phyloP scores from a whole-genome alignment of 2,113 vertebrate species.

The Phaethornis superciliosus region DNA sequence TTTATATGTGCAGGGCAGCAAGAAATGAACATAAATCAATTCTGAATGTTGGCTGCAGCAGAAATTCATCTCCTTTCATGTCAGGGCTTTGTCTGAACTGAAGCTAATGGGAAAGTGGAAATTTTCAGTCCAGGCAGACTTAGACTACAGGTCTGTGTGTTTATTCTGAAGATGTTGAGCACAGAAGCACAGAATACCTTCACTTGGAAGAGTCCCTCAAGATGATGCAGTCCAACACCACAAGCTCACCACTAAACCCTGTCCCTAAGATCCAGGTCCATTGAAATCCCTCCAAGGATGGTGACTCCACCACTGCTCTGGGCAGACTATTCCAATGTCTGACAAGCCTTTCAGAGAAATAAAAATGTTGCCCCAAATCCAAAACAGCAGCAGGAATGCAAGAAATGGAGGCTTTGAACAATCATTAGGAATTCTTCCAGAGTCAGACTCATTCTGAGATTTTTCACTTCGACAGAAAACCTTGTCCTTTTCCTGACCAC shows the following conservation, averaged over 20 bases:
- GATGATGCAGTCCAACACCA: too few species aligned
- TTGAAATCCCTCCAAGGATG: too few species aligned
- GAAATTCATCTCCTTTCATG: not conserved
- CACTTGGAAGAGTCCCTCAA: too few species aligned
- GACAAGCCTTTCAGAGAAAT: too few species aligned
- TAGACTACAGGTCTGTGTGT: not conserved
- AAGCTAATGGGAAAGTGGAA: not conserved
- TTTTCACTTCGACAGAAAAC: constrained; percentile 47
- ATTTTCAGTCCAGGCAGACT: not conserved
- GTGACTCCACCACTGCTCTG: too few species aligned
- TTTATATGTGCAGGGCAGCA: not conserved
- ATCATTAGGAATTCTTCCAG: not conserved
- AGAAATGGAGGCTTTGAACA: not conserved
- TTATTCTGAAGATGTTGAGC: too few species aligned
- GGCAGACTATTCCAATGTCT: too few species aligned
- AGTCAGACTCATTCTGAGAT: not conserved
- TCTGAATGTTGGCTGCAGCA: not conserved
- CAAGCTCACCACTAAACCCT: too few species aligned
- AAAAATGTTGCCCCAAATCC: not conserved
- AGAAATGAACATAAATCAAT: not conserved
- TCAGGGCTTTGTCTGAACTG: not conserved
- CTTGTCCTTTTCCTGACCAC: constrained; percentile 40
- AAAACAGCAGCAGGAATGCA: not conserved
- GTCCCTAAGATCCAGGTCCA: too few species aligned
- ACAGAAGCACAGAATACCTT: too few species aligned